Conservation (phyloP, 2,113 vertebrate species). For the Mionectes macconnelli region DNA sequence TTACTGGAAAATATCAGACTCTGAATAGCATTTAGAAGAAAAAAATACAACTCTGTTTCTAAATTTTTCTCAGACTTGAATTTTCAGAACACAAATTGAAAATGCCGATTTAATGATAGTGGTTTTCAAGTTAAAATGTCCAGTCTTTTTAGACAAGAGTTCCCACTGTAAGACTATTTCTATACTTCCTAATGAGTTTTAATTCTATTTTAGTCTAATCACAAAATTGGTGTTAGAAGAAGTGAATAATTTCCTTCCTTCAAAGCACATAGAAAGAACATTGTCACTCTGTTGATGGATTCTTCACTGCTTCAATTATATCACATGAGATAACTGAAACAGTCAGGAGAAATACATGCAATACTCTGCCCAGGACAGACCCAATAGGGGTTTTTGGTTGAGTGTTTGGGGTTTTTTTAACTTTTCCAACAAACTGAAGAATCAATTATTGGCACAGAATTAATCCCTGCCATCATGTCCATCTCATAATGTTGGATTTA, state of each 20-base stretch:
- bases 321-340: not conserved
- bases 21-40: not conserved
- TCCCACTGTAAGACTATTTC: not conserved
- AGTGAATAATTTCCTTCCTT: not conserved
- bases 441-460: not conserved
- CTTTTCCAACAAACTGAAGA: not conserved
- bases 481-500: not conserved
- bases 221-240: not conserved
- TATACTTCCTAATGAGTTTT: not conserved
- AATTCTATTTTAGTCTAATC: not conserved
- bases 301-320: not conserved
- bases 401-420: accelerated
- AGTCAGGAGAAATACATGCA: not conserved
- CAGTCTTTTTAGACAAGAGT: not conserved
- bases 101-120: not conserved
- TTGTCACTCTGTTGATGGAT: not conserved
- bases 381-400: accelerated
- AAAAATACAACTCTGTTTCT: not conserved
- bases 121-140: not conserved
- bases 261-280: not conserved
- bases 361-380: not conserved
- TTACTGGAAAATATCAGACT: not conserved
- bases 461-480: not conserved
- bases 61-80: not conserved
- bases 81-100: not conserved